Evolutionary conservation across 2,113 vertebrate species (phyloP).

Genomic region (Rhagologus leucostigma): DNA sequence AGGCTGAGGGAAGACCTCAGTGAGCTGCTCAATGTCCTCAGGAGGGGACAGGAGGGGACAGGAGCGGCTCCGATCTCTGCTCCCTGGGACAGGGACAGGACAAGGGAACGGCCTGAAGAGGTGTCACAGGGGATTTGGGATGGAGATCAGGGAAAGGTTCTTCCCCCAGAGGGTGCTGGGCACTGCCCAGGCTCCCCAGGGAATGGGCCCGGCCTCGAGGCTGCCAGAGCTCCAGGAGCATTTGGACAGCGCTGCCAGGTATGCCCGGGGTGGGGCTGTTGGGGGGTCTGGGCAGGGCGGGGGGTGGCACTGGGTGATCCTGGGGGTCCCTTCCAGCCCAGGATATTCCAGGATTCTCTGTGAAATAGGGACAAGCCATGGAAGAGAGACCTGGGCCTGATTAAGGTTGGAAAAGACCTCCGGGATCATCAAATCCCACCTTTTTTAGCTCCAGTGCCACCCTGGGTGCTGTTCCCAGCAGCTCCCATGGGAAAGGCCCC

Average conservation of each 20-base stretch:
- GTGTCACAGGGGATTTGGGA: not conserved
- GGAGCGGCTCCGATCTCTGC: not conserved
- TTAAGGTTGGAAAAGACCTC: not conserved
- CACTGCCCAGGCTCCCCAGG: not conserved
- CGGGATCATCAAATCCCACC: not conserved
- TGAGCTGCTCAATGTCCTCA: not conserved
- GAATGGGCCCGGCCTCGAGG: not conserved
- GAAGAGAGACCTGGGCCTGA: not conserved
- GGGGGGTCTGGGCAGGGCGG: fast-evolving
- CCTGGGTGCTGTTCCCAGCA: not conserved
- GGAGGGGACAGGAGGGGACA: not conserved
- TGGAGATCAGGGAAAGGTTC: fast-evolving
- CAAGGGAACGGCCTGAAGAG: fast-evolving
- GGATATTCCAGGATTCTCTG: not conserved
- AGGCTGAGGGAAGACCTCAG: not conserved
- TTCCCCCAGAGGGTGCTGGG: not conserved
- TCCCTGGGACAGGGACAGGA: not conserved
- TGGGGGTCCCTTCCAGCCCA: not conserved
- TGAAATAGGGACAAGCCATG: not conserved
- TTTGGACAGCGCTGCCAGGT: not conserved
- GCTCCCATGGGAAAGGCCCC: not conserved
- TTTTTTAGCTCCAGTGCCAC: not conserved
- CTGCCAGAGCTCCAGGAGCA: not conserved
- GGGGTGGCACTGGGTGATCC: too few relatives aligned
- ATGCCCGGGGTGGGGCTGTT: not conserved